Evolutionary conservation across 2,888 invertebrate species (phyloP).

Genomic region (Noctua fimbriata): DNA sequence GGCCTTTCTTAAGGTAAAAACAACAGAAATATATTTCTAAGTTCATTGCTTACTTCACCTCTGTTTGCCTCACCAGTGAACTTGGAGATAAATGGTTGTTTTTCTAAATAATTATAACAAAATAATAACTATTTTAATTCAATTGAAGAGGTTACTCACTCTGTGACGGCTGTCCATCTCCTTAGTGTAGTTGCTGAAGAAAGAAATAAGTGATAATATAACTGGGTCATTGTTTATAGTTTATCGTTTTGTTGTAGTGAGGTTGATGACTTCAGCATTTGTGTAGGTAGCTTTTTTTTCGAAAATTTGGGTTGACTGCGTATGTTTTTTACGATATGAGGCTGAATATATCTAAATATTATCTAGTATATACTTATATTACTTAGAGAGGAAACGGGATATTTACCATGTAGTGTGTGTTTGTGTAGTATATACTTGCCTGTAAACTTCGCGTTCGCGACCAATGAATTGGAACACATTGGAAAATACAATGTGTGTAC

Average conservation of each 20-base stretch:
- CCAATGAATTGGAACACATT: too few species aligned
- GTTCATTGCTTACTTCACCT: slow-evolving; percentile 49
- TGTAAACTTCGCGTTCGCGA: too few species aligned
- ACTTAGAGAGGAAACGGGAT: too few species aligned
- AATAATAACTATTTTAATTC: slow-evolving; percentile 22
- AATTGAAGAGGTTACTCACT: slow-evolving; percentile 43
- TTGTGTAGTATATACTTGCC: too few species aligned
- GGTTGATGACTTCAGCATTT: slow-evolving; percentile 11
- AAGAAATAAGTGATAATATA: slow-evolving; percentile 48
- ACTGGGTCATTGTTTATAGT: slow-evolving; percentile 44
- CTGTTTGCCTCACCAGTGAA: slow-evolving; percentile 29
- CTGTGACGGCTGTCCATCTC: neutral
- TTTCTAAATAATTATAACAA: slow-evolving; percentile 41
- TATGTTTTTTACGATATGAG: too few species aligned
- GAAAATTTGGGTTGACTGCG: neutral
- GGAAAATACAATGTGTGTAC: too few species aligned
- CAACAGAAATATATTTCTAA: slow-evolving; percentile 20
- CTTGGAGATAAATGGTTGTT: slow-evolving; percentile 53
- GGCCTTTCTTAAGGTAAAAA: slow-evolving; percentile 24
- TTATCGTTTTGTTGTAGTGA: slow-evolving; percentile 20
- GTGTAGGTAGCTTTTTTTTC: neutral
- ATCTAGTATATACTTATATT: too few species aligned
- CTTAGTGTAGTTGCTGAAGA: slow-evolving; percentile 11
- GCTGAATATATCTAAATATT: too few species aligned
- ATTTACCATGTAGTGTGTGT: too few species aligned